Conservation (phyloP, 2,888 invertebrate genomes). For the Blomia tropicalis region DNA sequence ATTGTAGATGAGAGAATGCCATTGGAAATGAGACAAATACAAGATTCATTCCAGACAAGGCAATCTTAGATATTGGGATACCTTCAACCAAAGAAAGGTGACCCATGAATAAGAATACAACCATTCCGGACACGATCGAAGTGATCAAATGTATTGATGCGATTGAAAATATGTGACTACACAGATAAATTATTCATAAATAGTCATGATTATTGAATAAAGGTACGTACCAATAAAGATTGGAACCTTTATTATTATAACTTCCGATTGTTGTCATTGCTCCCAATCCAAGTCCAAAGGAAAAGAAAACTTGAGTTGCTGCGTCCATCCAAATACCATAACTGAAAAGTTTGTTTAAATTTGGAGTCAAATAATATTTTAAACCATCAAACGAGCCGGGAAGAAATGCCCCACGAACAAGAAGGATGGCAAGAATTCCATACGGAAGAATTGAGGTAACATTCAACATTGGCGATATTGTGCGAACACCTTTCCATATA, state of each 20-base stretch:
- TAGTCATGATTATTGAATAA: not conserved
- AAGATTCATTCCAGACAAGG: not conserved
- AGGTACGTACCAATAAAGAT: not conserved
- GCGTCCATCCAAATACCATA: not conserved
- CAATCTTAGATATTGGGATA: not conserved
- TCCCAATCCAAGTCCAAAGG: not conserved
- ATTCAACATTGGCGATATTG: not conserved
- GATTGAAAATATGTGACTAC: not conserved
- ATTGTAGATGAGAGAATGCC: not conserved
- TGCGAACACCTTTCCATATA: not conserved
- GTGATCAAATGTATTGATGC: not conserved
- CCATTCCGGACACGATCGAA: not conserved
- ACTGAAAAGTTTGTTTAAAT: not conserved
- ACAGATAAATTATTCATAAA: not conserved
- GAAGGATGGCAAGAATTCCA: not conserved
- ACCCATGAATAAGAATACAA: not conserved
- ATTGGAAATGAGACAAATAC: not conserved
- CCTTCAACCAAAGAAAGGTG: not conserved
- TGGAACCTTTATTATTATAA: not conserved
- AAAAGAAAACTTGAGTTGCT: not conserved
- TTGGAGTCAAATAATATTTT: not conserved
- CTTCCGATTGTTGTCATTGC: not conserved
- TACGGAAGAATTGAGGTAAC: not conserved
- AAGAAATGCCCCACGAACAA: not conserved
- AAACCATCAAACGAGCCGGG: not conserved